Base-by-base conservation (phyloP, 2,888 invertebrate species). In the Dione vanillae region DNA sequence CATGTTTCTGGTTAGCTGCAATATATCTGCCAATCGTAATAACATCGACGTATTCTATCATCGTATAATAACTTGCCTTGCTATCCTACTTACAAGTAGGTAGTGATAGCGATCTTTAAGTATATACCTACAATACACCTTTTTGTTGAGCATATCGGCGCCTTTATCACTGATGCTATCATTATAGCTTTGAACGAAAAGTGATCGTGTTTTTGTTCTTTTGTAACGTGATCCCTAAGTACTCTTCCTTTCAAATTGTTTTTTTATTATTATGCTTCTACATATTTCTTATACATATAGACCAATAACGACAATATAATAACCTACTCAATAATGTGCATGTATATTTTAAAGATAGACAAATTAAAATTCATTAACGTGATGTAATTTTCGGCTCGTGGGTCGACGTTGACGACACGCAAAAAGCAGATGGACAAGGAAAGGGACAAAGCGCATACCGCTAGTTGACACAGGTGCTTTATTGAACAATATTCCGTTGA, bases 391-490 rank as follows among this genome's bases (percentile, higher is more conserved):
- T 68, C 77, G 77, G 83, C 83, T 83, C 83, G 82, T 86, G 85
- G 87, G 85, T 87, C 81, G 83, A 78, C 76, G 79, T 81, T 79
- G 80, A 73, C 77, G 75, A 75, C 78, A 77, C 79, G 80, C 83
- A 83, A 80, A n/a, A n/a, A n/a, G n/a, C 83, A 80, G 82, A 83
- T 81, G 84, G 83, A 80, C 80, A 78, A 80, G 79, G 82, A 79
- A 79, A 80, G 82, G 61, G 80, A 82, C 87, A 91, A 91, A 91
- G 80, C 79, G 82, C 86, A 86, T 84, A 91, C 92, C 92, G 92
- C 92, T 92, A 92, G 78, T 81, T 89, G 92, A 89, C 92, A 92
- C 87, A 91, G n/a, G 90, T 91, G 91, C 84, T 90, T 88, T 90
- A 91, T 90, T 88, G 88, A 88, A 85, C 84, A 86, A 82, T 84